Evolutionary conservation across 1,140 invertebrate genomes (phyloP).

Genomic region (Temnothorax nylanderi): DNA sequence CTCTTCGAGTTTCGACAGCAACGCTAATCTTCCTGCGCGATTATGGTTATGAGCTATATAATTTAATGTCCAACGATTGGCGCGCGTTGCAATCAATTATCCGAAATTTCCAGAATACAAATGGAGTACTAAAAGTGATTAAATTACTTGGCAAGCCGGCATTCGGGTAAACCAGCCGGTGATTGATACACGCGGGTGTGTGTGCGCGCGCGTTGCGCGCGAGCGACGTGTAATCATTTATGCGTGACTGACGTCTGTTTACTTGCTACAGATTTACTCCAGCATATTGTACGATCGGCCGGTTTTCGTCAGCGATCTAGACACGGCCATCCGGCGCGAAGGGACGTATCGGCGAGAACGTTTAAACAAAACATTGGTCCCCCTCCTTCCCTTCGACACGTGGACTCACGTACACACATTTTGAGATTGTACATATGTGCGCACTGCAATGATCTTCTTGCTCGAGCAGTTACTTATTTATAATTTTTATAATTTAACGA

Average conservation of each 20-base stretch:
- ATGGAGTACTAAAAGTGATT: constrained; percentile 73
- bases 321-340: background rate
- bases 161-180: constrained; percentile 67
- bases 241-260: constrained; percentile 72
- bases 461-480: too few species aligned
- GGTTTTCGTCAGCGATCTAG: constrained; percentile 9
- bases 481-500: background rate
- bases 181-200: constrained; percentile 67
- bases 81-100: constrained; percentile 61
- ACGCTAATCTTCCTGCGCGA: background rate
- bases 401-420: background rate
- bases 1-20: background rate
- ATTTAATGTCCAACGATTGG: constrained; percentile 52
- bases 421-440: background rate
- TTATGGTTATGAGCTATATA: constrained; percentile 46
- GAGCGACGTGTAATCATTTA: constrained; percentile 65
- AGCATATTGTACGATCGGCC: constrained; percentile 14
- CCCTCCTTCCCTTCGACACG: background rate
- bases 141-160: constrained; percentile 73
- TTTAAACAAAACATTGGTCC: background rate
- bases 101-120: constrained; percentile 69
- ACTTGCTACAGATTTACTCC: constrained; percentile 64
- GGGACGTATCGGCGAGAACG: background rate
- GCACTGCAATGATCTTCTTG: background rate
- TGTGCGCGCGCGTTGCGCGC: constrained; percentile 51